Percentiles rank a stretch among this genome's conserved stretches.
These are phyloP conservation scores for Habroteleia sp. DNA, from an alignment of 2,888 invertebrate species.

Conservation along the genomic window DNA sequence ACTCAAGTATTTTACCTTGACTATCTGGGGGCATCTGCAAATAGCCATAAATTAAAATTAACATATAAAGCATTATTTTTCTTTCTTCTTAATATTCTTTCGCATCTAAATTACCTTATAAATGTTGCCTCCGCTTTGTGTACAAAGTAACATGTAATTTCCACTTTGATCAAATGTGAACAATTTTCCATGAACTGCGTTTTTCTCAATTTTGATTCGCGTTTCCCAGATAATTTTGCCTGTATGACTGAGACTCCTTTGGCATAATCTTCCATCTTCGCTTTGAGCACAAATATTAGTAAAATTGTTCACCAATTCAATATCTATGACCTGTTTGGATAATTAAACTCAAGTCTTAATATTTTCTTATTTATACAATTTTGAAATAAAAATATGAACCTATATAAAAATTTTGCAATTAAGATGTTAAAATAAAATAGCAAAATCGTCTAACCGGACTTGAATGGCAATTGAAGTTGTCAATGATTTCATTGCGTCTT, in stretches of 20 bases:
- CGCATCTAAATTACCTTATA: too few species aligned
- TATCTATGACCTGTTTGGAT: constrained; percentile 74
- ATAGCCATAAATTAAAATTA: too few species aligned
- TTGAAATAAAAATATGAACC: too few species aligned
- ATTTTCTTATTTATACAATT: too few species aligned
- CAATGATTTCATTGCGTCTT: constrained; percentile 82
- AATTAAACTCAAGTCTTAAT: too few species aligned
- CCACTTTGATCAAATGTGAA: constrained; percentile 80
- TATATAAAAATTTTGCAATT: too few species aligned
- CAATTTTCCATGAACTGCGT: constrained; percentile 77
- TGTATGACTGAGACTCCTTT: constrained; percentile 82
- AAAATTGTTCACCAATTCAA: constrained; percentile 83
- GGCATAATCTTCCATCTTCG: constrained; percentile 80
- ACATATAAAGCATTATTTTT: too few species aligned
- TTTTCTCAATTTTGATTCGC: constrained; percentile 78
- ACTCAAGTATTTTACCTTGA: constrained; percentile 80
- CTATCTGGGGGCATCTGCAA: constrained; percentile 79
- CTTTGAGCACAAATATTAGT: constrained; percentile 83
- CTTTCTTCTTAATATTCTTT: too few species aligned
- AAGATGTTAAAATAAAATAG: too few species aligned
- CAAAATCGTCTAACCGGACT: constrained; percentile 79
- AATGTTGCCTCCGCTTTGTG: constrained; percentile 79
- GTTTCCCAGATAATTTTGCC: constrained; percentile 78
- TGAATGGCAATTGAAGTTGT: constrained; percentile 83
- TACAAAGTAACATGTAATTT: constrained; percentile 79